Percentiles rank a stretch among this genome's conserved stretches.
Conservation (phyloP, 2,113 vertebrate genomes). For the Xenopus laevis region DNA sequence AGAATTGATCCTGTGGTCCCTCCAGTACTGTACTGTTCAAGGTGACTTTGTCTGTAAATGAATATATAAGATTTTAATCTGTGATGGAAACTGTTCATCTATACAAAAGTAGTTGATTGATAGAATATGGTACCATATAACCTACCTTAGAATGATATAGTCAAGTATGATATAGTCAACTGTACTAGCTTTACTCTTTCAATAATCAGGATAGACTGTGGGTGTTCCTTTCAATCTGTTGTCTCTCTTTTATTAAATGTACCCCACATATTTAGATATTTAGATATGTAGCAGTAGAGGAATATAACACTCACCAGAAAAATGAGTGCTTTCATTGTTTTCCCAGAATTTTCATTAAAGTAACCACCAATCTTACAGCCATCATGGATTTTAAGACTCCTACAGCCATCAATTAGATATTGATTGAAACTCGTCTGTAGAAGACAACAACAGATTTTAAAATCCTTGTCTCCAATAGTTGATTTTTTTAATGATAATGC, state of each 20-base stretch:
- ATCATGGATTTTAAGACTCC: background rate
- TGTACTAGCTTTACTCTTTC: background rate
- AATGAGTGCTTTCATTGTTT: constrained; percentile 21
- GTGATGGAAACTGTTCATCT: constrained; percentile 1
- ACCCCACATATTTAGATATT: constrained; percentile 28
- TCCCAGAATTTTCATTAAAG: constrained; percentile 19
- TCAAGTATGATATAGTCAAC: background rate
- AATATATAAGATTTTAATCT: background rate
- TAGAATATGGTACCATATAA: constrained; percentile 8
- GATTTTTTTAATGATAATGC: background rate
- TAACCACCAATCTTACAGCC: constrained; percentile 11
- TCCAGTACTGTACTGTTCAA: background rate
- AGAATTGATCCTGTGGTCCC: background rate
- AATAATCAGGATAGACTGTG: constrained; percentile 18
- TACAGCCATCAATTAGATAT: background rate
- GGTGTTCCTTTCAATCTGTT: constrained; percentile 9
- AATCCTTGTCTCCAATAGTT: background rate
- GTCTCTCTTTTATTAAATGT: constrained; percentile 22
- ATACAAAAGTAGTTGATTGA: constrained; percentile 3
- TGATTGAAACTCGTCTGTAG: constrained; percentile 6
- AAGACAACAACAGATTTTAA: background rate
- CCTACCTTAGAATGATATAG: background rate
- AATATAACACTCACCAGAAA: constrained; percentile 34
- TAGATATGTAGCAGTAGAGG: constrained; percentile 29
- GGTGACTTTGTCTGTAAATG: background rate